Evolutionary conservation across 2,888 invertebrate species (phyloP), one percentile per base, ranked within the genome.

Genomic region (Nomada goodeniana): DNA sequence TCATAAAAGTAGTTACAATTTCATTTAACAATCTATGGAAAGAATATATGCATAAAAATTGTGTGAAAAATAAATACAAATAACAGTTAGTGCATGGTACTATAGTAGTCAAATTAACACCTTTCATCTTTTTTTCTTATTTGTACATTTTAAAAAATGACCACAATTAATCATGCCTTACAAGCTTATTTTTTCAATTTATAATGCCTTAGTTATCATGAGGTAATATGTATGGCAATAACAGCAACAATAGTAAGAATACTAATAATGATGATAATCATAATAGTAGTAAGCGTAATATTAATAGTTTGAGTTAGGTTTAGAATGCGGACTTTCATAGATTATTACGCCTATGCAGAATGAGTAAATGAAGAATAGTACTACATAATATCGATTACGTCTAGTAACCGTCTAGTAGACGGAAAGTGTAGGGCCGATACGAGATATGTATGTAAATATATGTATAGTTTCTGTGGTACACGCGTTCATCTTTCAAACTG

Each of bases 401-500:
- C 65, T 70, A 53, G 76, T n/a, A 80, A 84, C 70, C n/a, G n/a
- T n/a, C n/a, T n/a, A n/a, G n/a, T n/a, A n/a, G n/a, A 63, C 71
- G 61, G 26, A 55, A 72, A 63, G 52, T 63, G 36, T 71, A 63
- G 50, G 13, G 15, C 47, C 64, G 73, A 52, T 53, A 61, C 18
- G 47, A 57, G 36, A 36, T 36, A 36, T 36, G 36, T 36, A 36
- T 36, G 36, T 36, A 36, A 36, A 36, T 36, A 36, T 36, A 36
- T 7, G 36, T 80, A 77, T 59, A 81, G 69, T 76, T 57, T 53
- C 59, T 47, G 71, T 78, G 64, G 57, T 77, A 55, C 63, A 53
- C 55, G 26, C 29, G 83, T 84, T 79, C 83, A 85, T 64, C 81
- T 79, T 82, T 82, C 82, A 65, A 69, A 75, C 72, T 44, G 82